A percentile compares a stretch with the other conserved stretches of the same genome.
These are phyloP conservation scores for Theristicus caerulescens DNA, from an alignment of 2,113 vertebrate species.

Conservation along the genomic window DNA sequence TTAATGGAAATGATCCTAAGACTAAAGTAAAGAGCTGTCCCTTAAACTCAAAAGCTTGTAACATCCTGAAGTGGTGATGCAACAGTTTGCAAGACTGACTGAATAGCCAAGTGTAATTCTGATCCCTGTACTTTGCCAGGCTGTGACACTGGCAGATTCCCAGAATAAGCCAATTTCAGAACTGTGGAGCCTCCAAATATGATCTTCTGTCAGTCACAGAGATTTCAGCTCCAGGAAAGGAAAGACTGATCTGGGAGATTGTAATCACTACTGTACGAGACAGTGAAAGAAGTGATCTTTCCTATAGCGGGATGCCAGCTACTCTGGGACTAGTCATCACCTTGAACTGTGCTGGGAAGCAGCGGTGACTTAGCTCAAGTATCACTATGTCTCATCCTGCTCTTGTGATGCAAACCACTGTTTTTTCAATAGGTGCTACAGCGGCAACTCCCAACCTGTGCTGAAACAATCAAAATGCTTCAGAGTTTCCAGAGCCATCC, in stretches of 20 bases:
- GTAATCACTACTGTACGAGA: background rate
- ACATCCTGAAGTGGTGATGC: constrained; percentile 28
- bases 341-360: constrained; percentile 19
- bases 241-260: constrained; percentile 51
- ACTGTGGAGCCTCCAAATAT: constrained; percentile 41
- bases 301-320: background rate
- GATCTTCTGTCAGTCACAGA: constrained; percentile 50
- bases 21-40: background rate
- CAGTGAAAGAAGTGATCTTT: constrained; percentile 26
- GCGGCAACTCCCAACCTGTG: background rate
- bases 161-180: constrained; percentile 63
- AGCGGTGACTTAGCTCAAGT: background rate
- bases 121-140: constrained; percentile 30
- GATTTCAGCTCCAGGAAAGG: constrained; percentile 51
- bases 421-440: constrained; percentile 17
- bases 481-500: constrained; percentile 1
- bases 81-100: constrained; percentile 8
- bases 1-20: background rate
- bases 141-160: constrained; percentile 55
- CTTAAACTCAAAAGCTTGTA: constrained; percentile 2
- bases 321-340: constrained; percentile 14
- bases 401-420: constrained; percentile 32
- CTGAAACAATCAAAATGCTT: constrained; percentile 1
- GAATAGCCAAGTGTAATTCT: constrained; percentile 44
- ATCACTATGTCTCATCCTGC: constrained; percentile 12